Evolutionary conservation across 2,113 vertebrate species (phyloP), one percentile per base, ranked within the genome.

Genomic region (Apistogramma diplotaenia): DNA sequence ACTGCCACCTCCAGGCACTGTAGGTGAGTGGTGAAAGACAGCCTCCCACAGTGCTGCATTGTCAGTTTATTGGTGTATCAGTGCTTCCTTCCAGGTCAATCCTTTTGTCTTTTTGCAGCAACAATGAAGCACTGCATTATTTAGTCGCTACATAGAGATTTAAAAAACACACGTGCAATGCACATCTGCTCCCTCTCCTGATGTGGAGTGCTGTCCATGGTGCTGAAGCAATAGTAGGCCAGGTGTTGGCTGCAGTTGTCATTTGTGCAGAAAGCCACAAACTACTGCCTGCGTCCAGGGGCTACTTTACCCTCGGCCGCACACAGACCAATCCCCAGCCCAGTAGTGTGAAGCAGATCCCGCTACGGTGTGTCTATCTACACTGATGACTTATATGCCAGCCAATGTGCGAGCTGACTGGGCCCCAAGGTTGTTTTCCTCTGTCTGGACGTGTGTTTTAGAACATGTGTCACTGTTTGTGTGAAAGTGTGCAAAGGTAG

Each of bases 201-300:
- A 71, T 25, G 62, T n/a, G 21, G 51, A 54, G 85, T 85, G 49
- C 92, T 94, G 71, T 94, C 92, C 89, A 5, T 87, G 92, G 92
- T 93, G 86, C 92, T 94, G 93, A 93, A 93, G 78, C 78, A 60
- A 60, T 37, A 49, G 75, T n/a, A 25, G 25, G 51, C 67, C 88
- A 92, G 92, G 90, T 91, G 85, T 55, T 76, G 1, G 33, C 29
- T 51, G 57, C 33, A 31, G 43, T 10, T 70, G 49, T 51, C 18
- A 43, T 51, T 74, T 80, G 71, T 83, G 80, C 87, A 90, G 60
- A 84, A 75, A 31, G 19, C 43, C 82, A 85, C 79, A 79, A 11
- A 25, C 7, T 67, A 49, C 2, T 70, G 61, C 25, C 21, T 4
- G 61, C 37, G 25, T 37, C 61, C 21, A 8, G 61, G 65, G 27